Conservation (phyloP, 2,888 invertebrate genomes). For the Cabera pusaria region DNA sequence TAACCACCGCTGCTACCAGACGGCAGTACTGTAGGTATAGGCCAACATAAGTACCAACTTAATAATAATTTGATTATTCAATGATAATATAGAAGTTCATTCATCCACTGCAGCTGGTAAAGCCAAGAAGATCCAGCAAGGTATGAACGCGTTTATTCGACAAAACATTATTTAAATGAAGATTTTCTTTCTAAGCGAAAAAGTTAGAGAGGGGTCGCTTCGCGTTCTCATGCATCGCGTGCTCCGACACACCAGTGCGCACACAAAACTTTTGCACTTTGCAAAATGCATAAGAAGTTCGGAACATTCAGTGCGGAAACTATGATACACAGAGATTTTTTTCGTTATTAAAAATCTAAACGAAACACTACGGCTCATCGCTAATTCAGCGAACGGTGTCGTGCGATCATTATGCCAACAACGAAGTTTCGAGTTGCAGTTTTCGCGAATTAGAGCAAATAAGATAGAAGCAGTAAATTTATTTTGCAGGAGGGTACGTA, state of each 20-base stretch:
- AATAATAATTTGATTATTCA: not conserved
- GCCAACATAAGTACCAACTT: too few relatives aligned
- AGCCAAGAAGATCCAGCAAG: not conserved
- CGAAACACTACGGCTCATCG: constrained; percentile 33
- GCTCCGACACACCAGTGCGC: constrained; percentile 56
- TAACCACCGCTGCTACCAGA: too few relatives aligned
- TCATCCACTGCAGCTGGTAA: too few relatives aligned
- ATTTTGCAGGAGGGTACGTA: constrained; percentile 70
- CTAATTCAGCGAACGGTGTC: constrained; percentile 49
- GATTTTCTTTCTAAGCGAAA: constrained; percentile 58
- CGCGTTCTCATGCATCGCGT: constrained; percentile 60
- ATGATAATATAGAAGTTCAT: too few relatives aligned
- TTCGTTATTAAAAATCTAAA: constrained; percentile 42
- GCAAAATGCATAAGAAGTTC: constrained; percentile 70
- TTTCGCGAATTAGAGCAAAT: constrained; percentile 76
- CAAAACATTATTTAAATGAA: constrained; percentile 63
- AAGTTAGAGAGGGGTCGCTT: constrained; percentile 54
- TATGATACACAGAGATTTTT: constrained; percentile 46
- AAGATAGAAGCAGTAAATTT: constrained; percentile 77
- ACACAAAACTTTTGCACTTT: constrained; percentile 70
- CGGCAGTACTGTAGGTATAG: too few relatives aligned
- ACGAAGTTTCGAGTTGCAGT: constrained; percentile 56
- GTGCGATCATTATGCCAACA: constrained; percentile 48
- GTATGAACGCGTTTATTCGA: constrained; percentile 47
- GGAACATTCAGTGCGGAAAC: constrained; percentile 52